A percentile compares a stretch with the other conserved stretches of the same genome.
Evolutionary conservation across 2,888 invertebrate genomes (phyloP).

Genomic region (Blomia tropicalis): DNA sequence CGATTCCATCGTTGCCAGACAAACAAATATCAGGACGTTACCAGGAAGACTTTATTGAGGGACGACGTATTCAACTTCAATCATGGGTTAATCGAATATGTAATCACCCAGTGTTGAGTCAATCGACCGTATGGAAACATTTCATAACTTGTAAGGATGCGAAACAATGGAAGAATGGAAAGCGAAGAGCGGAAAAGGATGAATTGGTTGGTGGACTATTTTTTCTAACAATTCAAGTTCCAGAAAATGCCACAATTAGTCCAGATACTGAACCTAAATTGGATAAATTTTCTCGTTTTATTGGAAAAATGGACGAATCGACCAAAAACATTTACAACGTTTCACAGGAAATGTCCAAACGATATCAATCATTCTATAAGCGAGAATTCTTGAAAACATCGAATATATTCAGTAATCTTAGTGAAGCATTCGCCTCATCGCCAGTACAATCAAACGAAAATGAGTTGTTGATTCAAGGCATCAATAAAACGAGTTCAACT

Average conservation of each 20-base stretch:
- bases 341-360: constrained; percentile 67
- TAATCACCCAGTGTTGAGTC: constrained; percentile 81
- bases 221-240: constrained; percentile 2
- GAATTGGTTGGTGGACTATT: constrained; percentile 53
- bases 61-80: constrained; percentile 78
- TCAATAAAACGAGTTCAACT: constrained; percentile 68
- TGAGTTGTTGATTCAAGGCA: constrained; percentile 51
- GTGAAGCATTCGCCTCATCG: constrained; percentile 64
- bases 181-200: constrained; percentile 85
- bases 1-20: constrained; percentile 90
- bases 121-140: constrained; percentile 84
- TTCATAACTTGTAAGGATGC: constrained; percentile 94
- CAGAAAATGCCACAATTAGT: background rate
- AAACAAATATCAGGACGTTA: constrained; percentile 93
- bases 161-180: constrained; percentile 82
- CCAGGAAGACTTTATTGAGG: constrained; percentile 91
- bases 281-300: constrained; percentile 41
- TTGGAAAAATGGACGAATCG: constrained; percentile 67
- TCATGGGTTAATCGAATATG: constrained; percentile 94
- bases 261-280: constrained; percentile 30
- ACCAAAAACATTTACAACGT: constrained; percentile 65
- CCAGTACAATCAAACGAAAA: constrained; percentile 37
- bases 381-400: constrained; percentile 80
- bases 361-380: constrained; percentile 65
- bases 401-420: constrained; percentile 64